Evolutionary conservation across 2,797 vertebrate genomes (phyloP).

Genomic region (Falco novaeseelandiae): DNA sequence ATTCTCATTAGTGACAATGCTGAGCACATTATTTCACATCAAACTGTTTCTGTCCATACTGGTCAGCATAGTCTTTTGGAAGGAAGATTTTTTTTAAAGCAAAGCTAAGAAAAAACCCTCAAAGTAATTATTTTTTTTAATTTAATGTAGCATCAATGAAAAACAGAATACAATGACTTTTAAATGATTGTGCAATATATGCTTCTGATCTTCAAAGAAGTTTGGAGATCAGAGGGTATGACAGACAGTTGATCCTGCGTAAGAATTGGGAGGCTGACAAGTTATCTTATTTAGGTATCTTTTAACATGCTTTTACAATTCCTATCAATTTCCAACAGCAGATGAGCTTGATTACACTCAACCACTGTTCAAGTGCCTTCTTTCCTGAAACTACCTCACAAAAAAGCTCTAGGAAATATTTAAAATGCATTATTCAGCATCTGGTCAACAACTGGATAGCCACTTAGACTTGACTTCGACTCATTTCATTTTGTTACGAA

Average conservation of each 20-base stretch:
- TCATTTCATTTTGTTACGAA: neutral
- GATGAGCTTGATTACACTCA: neutral
- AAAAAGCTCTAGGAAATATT: neutral
- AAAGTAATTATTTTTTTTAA: neutral
- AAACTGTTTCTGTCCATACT: neutral
- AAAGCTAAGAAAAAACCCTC: neutral
- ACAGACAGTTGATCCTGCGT: accelerated
- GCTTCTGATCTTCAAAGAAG: neutral
- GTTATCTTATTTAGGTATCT: neutral
- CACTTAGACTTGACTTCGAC: neutral
- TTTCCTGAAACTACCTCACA: neutral
- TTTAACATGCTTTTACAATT: neutral
- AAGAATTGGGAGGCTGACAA: neutral
- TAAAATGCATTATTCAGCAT: neutral
- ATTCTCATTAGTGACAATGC: neutral
- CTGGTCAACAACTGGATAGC: neutral
- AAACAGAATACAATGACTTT: neutral
- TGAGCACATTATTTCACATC: neutral
- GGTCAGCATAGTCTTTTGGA: neutral
- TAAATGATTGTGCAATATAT: neutral
- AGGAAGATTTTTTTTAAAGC: neutral
- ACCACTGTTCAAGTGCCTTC: neutral
- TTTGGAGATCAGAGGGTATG: neutral
- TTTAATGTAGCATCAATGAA: neutral
- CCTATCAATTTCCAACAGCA: neutral